Base-by-base conservation (phyloP, 1,140 invertebrate genomes). In the Drosophila athabasca region DNA sequence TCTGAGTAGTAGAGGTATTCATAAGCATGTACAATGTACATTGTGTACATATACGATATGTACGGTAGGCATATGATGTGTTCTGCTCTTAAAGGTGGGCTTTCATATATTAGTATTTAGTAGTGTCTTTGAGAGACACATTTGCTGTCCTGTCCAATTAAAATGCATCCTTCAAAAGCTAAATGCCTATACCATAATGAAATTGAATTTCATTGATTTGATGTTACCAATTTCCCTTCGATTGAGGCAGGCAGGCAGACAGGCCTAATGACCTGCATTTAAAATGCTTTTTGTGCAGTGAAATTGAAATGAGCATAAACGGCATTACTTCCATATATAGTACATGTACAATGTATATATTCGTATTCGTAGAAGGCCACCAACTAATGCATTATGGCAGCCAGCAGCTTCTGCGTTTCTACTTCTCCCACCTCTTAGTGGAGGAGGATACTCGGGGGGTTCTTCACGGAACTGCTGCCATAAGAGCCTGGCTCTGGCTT, bases 51-150 rank as follows among this genome's bases (percentile, higher is more conserved):
- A 35, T 54, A 44, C 13, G 22, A 29, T 49, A 48, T 39, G 29
- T 31, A 19, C 1, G 17, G 9, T 31, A 17, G 2, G 17, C 17
- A 44, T 41, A 19, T 41, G n/a, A 26, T 60, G 35, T 60, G 45
- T 62, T 46, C 41, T 35, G 29, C 53, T 62, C 41, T 66, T 48
- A 60, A 82, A 69, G 68, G 74, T 87, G 75, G 59, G 75, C 75
- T 39, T 13, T 39, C 35, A 3, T 39, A 11, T 13, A 76, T 19
- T 19, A 19, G 17, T 19, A 78, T 39, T 39, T 13, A 39, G 35
- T 13, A 39, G 35, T 39, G 11, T 4, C 35, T 39, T 39, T 39
- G 4, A 11, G 11, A 39, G 11, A 39, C 4, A 60, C 60, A 75
- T 58, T 77, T 55, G 65, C 11, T 19, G 22, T 13, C 48, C 11